A percentile compares a stretch with the other conserved stretches of the same genome.
Conservation (phyloP, 2,797 vertebrate species). For the Setipinna tenuifilis region DNA sequence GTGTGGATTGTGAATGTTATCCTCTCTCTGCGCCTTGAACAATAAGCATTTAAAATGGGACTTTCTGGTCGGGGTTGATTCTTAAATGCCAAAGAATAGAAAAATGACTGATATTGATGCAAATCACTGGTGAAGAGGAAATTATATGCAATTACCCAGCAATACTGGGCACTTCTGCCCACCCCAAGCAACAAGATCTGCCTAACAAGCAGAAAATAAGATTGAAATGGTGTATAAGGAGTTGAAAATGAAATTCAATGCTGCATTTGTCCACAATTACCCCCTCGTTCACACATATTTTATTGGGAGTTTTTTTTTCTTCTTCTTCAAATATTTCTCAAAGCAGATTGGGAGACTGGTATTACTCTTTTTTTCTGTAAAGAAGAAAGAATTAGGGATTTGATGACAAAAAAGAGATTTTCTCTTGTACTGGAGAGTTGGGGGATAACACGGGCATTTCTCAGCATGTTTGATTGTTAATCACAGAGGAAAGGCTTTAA, state of each 20-base stretch:
- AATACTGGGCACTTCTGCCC: constrained; percentile 96
- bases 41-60: constrained; percentile 82
- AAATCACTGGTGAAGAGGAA: constrained; percentile 92
- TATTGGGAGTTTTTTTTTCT: constrained; percentile 70
- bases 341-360: constrained; percentile 91
- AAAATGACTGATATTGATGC: constrained; percentile 87
- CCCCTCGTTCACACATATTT: constrained; percentile 96
- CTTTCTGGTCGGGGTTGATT: constrained; percentile 77
- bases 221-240: constrained; percentile 99
- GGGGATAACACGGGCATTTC: constrained; percentile 82
- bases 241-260: constrained; percentile 99
- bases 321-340: constrained; percentile 80
- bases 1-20: constrained; percentile 36
- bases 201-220: constrained; percentile 99
- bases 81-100: constrained; percentile 86
- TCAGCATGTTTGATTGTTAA: constrained; percentile 86
- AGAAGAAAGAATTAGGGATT: constrained; percentile 87
- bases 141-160: constrained; percentile 96
- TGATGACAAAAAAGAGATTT: constrained; percentile 87
- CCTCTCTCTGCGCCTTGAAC: constrained; percentile 48
- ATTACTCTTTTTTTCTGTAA: constrained; percentile 77
- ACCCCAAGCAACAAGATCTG: constrained; percentile 98
- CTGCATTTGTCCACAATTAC: constrained; percentile 99
- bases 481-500: constrained; percentile 80
- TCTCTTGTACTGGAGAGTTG: constrained; percentile 80